Evolutionary conservation across 2,113 vertebrate species (phyloP).

Genomic region (Cyprinodon variegatus): DNA sequence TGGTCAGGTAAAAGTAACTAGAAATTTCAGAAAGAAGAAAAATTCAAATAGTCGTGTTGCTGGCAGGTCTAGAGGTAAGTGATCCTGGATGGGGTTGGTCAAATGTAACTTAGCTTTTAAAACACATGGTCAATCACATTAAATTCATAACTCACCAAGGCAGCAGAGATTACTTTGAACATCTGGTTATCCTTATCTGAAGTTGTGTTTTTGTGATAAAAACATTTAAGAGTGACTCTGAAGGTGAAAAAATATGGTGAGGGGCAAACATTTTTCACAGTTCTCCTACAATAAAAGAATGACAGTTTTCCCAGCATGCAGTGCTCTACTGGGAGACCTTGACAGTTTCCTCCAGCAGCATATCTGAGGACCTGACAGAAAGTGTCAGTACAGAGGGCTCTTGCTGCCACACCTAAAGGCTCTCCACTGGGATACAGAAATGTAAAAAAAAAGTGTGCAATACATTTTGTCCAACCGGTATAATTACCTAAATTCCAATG

Average conservation of each 20-base stretch:
- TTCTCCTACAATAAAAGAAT: not conserved
- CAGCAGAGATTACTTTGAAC: not conserved
- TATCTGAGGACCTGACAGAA: conserved; percentile 25
- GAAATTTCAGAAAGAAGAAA: not conserved
- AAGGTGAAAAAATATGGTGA: not conserved
- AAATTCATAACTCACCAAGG: not conserved
- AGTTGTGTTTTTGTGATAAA: not conserved
- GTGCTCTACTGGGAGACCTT: conserved; percentile 15
- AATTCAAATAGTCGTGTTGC: not conserved
- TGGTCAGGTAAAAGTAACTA: not conserved
- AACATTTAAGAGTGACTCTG: not conserved
- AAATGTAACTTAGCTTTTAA: not conserved
- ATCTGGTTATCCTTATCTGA: not conserved
- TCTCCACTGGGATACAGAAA: conserved; percentile 21
- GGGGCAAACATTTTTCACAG: not conserved
- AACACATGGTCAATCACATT: not conserved
- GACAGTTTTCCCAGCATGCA: conserved; percentile 19
- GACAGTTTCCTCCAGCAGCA: conserved; percentile 14
- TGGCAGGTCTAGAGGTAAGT: not conserved
- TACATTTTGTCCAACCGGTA: conserved; percentile 77
- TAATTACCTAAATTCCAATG: conserved; percentile 88
- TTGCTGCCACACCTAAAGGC: conserved; percentile 4
- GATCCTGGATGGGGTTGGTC: not conserved
- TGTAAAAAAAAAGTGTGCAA: conserved; percentile 53
- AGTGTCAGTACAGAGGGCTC: conserved; percentile 1